Evolutionary conservation across 37 sponge, comb jelly and placozoan species (phyloP), one percentile per base, ranked within the genome.

Genomic region (Beroe ovata): DNA sequence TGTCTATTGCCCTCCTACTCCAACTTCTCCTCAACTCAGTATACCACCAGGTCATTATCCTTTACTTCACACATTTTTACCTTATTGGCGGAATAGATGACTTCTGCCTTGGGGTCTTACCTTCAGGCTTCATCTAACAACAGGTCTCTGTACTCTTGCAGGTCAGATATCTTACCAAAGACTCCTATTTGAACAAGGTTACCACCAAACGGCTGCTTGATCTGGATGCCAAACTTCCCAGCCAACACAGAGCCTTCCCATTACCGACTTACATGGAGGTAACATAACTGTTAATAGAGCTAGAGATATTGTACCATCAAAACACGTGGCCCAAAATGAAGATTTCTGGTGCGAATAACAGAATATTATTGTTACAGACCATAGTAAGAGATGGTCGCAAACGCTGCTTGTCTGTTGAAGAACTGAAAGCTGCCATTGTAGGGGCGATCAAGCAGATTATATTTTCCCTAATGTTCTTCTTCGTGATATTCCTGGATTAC

Each of bases 231-330:
- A 25, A 28, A 23, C 84, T 77, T 1, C 54, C 84, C 84, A 21
- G 11, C n/a, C 28, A 77, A 40, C 84, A 77, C 23, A 11, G 84
- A 0, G 38, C 28, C 28, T 77, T 77, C 54, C 84, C 84, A 32
- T 54, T 77, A 6, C 84, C 84, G 23, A n/a, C 25, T 3, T 77
- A 77, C 84, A 77, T 77, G 84, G 14, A 41, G 54, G 84, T 69
- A 47, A n/a, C n/a, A n/a, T n/a, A n/a, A n/a, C n/a, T n/a, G n/a
- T n/a, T n/a, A n/a, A n/a, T n/a, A n/a, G n/a, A n/a, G n/a, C n/a
- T n/a, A n/a, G n/a, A n/a, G n/a, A n/a, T n/a, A n/a, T n/a, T n/a
- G n/a, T n/a, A n/a, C n/a, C n/a, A n/a, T n/a, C n/a, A n/a, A n/a
- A n/a, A n/a, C n/a, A n/a, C n/a, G n/a, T n/a, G n/a, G n/a, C n/a